phyloP scores from a whole-genome alignment of 2,797 vertebrate genomes.

The Chelon labrosus region DNA sequence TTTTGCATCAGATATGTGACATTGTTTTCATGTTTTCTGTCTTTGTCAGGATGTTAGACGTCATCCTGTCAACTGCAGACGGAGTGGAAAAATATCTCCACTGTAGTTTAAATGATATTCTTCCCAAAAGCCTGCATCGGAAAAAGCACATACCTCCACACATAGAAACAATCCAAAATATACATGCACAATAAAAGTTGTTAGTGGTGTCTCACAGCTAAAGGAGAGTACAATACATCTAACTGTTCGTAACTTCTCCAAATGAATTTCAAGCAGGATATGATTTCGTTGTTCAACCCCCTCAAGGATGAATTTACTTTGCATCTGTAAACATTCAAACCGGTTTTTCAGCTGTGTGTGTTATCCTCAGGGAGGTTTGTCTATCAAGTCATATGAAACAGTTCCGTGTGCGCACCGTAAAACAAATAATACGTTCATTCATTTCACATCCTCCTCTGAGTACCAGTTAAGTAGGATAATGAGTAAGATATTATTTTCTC shows the following conservation, averaged over 20 bases:
- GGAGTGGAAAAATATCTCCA: constrained; percentile 36
- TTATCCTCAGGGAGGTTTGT: constrained; percentile 22
- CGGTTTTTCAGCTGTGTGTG: constrained; percentile 31
- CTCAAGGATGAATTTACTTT: constrained; percentile 13
- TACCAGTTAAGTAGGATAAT: background rate
- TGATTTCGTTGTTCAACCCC: constrained; percentile 7
- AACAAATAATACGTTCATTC: background rate
- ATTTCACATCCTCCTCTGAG: background rate
- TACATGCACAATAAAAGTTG: background rate
- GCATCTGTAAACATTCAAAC: constrained; percentile 61
- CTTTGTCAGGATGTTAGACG: constrained; percentile 23
- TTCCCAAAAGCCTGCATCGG: background rate
- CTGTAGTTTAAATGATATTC: constrained; percentile 40
- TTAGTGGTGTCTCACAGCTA: background rate
- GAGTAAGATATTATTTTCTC: too few relatives aligned
- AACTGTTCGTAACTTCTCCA: background rate
- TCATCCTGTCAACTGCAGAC: constrained; percentile 47
- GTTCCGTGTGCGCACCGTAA: background rate
- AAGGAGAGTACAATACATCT: background rate
- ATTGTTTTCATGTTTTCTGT: constrained; percentile 61
- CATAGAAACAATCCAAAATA: background rate
- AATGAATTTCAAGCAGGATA: background rate
- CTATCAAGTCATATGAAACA: background rate
- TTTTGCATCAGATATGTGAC: constrained; percentile 57
- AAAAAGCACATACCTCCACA: background rate